Percentiles rank a stretch among this genome's conserved stretches.
Conservation (phyloP, 2,113 vertebrate species). For the Antidorcas marsupialis region DNA sequence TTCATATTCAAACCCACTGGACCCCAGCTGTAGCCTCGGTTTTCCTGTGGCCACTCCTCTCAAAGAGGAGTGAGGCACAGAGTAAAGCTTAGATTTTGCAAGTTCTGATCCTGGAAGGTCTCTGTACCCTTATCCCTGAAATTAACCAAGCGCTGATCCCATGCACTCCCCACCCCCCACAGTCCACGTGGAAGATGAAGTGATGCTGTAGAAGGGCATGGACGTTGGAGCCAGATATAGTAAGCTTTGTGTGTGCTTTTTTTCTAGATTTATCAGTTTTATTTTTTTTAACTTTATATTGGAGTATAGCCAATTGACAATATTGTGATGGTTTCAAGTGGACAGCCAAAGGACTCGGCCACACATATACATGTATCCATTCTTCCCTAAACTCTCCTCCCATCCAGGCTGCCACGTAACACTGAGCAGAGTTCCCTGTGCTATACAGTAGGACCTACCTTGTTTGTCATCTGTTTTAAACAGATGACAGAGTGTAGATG, state of each 20-base stretch:
- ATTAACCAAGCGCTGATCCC: background rate
- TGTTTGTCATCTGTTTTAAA: background rate
- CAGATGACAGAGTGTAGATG: background rate
- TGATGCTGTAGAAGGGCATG: accelerated
- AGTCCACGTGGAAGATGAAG: background rate
- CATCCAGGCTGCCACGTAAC: background rate
- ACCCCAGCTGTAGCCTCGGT: background rate
- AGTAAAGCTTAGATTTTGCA: background rate
- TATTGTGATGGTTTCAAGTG: background rate
- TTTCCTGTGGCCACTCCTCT: background rate
- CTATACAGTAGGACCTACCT: background rate
- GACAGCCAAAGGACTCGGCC: background rate
- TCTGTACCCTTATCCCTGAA: background rate
- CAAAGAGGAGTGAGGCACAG: accelerated
- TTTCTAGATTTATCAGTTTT: background rate
- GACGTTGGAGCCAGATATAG: background rate
- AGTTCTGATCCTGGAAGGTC: background rate
- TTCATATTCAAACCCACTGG: background rate
- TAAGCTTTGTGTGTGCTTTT: background rate
- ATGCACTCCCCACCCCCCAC: background rate
- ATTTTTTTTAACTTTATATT: background rate
- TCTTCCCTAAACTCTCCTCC: background rate
- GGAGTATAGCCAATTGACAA: background rate
- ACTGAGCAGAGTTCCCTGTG: background rate
- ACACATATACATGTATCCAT: background rate